Percentiles rank a stretch among this genome's conserved stretches.
phyloP scores from a whole-genome alignment of 2,113 vertebrate genomes.

The Myiagra hebetior region DNA sequence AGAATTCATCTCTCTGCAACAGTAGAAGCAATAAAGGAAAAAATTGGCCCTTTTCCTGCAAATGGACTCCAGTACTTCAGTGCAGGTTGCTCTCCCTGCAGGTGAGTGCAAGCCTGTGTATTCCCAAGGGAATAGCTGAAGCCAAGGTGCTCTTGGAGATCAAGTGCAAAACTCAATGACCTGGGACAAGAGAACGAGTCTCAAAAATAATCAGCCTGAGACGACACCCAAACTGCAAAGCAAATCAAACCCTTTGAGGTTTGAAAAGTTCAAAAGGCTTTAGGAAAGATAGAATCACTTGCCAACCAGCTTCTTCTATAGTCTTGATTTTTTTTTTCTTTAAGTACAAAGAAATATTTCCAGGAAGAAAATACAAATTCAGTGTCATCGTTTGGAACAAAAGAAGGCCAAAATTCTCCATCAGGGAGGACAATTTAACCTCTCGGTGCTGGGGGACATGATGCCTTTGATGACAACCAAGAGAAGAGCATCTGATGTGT shows the following conservation, averaged over 20 bases:
- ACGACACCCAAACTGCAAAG: neutral
- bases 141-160: conserved; percentile 28
- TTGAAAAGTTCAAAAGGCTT: conserved; percentile 10
- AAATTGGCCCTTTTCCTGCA: conserved; percentile 42
- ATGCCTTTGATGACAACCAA: neutral
- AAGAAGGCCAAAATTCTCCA: neutral
- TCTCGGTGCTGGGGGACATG: neutral
- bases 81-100: neutral
- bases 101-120: neutral
- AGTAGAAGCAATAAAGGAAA: neutral
- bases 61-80: neutral
- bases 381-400: neutral
- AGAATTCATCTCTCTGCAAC: conserved; percentile 57
- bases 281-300: neutral
- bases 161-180: neutral
- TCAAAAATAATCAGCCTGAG: neutral
- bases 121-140: neutral
- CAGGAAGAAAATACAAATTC: neutral
- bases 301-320: neutral
- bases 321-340: neutral
- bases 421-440: neutral
- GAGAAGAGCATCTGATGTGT: too few species aligned
- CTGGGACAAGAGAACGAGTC: neutral
- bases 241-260: neutral
- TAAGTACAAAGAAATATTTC: neutral